Conservation (phyloP, 2,113 vertebrate species). For the Ascaphus truei region DNA sequence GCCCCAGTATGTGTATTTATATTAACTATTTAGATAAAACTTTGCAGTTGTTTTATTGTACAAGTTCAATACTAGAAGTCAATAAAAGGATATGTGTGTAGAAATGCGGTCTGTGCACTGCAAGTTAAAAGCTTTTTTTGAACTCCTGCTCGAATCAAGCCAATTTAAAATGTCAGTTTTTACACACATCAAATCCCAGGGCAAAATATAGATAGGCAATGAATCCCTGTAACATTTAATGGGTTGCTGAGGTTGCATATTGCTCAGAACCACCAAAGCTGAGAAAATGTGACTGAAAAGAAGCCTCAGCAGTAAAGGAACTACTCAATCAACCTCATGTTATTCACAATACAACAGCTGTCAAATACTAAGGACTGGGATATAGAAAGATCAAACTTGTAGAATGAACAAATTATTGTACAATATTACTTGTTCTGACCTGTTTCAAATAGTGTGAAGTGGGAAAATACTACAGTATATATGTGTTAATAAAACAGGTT, state of each 20-base stretch:
- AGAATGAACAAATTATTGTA: not conserved
- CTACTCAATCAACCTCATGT: constrained; percentile 9
- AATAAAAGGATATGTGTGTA: constrained; percentile 12
- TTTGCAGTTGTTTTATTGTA: too few relatives aligned
- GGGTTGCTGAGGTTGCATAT: constrained; percentile 19
- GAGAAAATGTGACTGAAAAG: not conserved
- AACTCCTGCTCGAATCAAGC: constrained; percentile 6
- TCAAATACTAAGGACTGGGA: not conserved
- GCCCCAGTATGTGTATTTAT: too few relatives aligned
- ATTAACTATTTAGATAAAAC: too few relatives aligned
- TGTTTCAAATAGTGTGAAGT: not conserved
- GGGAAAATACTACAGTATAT: not conserved
- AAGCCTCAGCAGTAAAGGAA: constrained; percentile 10
- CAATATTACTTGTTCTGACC: not conserved
- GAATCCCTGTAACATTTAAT: constrained; percentile 29
- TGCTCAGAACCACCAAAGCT: constrained; percentile 6
- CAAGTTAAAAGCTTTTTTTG: constrained; percentile 27
- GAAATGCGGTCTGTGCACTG: constrained; percentile 10
- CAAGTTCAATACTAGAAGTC: too few relatives aligned
- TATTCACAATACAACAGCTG: not conserved
- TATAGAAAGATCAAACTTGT: not conserved
- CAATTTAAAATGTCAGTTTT: constrained; percentile 31
- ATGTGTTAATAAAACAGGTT: not conserved
- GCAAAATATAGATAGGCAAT: not conserved
- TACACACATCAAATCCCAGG: constrained; percentile 25